These are phyloP conservation scores for Furnarius figulus DNA, from an alignment of 2,113 vertebrate genomes.

Conservation along the genomic window DNA sequence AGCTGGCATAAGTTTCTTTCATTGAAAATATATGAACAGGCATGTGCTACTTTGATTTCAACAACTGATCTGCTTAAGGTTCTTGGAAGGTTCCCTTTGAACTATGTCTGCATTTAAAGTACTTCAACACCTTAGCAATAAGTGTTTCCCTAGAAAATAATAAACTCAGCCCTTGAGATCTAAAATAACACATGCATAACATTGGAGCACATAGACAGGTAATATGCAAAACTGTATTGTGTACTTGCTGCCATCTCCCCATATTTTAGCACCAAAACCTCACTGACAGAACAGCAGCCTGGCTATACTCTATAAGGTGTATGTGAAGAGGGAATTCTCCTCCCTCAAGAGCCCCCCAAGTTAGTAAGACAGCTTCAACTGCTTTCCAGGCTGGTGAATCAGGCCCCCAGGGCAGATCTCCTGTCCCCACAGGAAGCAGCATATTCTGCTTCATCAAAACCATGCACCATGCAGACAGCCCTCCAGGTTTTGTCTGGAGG, in stretches of 20 bases:
- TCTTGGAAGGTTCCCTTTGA: not conserved
- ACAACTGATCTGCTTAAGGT: not conserved
- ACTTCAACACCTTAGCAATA: not conserved
- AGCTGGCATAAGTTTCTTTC: not conserved
- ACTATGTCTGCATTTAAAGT: not conserved
- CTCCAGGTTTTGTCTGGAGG: not conserved
- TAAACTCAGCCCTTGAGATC: not conserved
- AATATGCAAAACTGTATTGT: not conserved
- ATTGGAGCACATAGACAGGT: not conserved
- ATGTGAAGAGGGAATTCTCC: not conserved
- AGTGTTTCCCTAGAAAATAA: not conserved
- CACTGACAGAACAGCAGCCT: not conserved
- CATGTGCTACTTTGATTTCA: not conserved
- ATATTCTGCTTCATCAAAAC: not conserved
- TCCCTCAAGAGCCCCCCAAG: not conserved
- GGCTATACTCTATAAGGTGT: not conserved
- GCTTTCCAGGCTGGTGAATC: not conserved
- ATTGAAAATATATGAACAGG: not conserved
- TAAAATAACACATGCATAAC: not conserved
- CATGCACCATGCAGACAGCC: not conserved
- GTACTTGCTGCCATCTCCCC: not conserved
- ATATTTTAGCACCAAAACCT: not conserved
- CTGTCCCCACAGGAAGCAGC: not conserved
- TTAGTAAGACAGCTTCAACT: rapidly evolving
- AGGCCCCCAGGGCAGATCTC: not conserved